These are phyloP conservation scores for Sarcophaga bullata DNA, from an alignment of 1,140 invertebrate genomes.

Conservation along the genomic window DNA sequence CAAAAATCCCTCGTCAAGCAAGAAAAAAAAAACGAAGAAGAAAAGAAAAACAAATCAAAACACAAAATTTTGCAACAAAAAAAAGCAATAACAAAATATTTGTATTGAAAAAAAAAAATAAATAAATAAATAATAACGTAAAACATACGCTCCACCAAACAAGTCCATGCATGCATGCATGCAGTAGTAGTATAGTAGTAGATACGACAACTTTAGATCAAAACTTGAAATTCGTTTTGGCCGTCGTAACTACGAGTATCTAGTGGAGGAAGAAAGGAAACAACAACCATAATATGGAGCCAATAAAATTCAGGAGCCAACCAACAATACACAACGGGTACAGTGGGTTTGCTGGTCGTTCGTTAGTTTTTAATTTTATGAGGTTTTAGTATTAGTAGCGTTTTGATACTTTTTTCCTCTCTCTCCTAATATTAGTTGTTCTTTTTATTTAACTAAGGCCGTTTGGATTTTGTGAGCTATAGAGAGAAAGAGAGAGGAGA, in stretches of 20 bases:
- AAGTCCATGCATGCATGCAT: too few species aligned
- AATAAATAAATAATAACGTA: constrained; percentile 1
- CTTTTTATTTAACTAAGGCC: not conserved
- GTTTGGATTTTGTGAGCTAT: not conserved
- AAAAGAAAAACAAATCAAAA: too few species aligned
- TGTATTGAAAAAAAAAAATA: constrained; percentile 7
- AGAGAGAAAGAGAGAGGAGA: not conserved
- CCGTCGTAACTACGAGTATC: not conserved
- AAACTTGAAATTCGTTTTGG: constrained; percentile 16
- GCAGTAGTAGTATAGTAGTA: too few species aligned
- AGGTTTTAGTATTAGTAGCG: not conserved
- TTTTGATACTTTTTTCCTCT: not conserved
- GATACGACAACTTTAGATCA: not conserved
- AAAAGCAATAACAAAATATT: constrained; percentile 22
- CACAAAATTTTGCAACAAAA: not conserved
- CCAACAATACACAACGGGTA: constrained; percentile 20
- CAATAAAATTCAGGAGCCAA: constrained; percentile 29
- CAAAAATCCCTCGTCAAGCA: too few species aligned
- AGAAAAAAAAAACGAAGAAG: too few species aligned
- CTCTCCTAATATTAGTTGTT: not conserved
- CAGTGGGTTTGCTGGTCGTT: constrained; percentile 33
- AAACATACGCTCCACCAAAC: too few species aligned
- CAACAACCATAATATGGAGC: constrained; percentile 7
- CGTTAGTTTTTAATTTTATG: not conserved
- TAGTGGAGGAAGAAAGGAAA: constrained; percentile 28